Evolutionary conservation across 2,113 vertebrate genomes (phyloP).

Genomic region (Podarcis raffonei): DNA sequence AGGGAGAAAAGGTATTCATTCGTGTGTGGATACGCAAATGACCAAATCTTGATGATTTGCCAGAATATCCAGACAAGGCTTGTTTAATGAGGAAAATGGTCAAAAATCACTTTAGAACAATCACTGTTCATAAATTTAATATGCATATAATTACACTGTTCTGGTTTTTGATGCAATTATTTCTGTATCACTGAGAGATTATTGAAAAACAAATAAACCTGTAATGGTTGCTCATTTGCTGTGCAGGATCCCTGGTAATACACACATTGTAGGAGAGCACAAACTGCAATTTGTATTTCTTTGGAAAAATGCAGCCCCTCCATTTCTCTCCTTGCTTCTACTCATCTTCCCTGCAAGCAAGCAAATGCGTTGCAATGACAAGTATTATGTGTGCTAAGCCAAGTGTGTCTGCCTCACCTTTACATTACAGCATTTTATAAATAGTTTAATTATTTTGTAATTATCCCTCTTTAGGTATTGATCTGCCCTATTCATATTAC

Average conservation of each 20-base stretch:
- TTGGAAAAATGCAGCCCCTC: too few relatives aligned
- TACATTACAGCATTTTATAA: not conserved
- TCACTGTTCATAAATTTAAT: not conserved
- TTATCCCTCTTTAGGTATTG: not conserved
- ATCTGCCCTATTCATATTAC: not conserved
- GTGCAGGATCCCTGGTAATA: not conserved
- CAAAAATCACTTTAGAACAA: not conserved
- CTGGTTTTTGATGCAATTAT: not conserved
- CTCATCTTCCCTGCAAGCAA: not conserved
- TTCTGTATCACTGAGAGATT: not conserved
- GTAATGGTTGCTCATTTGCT: not conserved
- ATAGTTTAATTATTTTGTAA: not conserved
- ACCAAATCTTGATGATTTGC: not conserved
- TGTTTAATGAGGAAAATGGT: not conserved
- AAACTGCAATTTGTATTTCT: not conserved
- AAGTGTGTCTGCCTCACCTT: not conserved
- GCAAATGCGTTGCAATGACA: not conserved
- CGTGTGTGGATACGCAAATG: not conserved
- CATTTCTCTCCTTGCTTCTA: not conserved
- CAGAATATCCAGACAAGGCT: not conserved
- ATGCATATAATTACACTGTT: not conserved
- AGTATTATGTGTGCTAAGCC: not conserved
- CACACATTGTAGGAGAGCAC: not conserved
- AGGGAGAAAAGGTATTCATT: constrained; percentile 89
- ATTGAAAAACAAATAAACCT: not conserved